Conservation (phyloP, 2,113 vertebrate species). For the Nipponia nippon region DNA sequence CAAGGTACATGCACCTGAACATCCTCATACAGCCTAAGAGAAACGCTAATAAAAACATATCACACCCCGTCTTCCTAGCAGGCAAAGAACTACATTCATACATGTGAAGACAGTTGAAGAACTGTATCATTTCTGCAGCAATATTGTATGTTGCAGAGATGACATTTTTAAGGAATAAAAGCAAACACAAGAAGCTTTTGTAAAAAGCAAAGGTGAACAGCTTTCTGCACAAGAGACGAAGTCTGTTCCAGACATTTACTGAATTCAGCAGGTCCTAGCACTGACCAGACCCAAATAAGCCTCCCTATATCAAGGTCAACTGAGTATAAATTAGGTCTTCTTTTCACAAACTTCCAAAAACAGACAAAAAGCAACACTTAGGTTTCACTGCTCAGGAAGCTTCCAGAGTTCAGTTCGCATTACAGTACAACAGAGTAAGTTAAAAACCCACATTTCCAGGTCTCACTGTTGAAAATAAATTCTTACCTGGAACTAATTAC, state of each 20-base stretch:
- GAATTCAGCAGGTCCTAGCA: not conserved
- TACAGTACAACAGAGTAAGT: not conserved
- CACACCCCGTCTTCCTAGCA: rapidly evolving
- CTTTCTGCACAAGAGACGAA: not conserved
- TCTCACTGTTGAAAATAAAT: not conserved
- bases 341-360: not conserved
- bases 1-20: rapidly evolving
- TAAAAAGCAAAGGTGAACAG: not conserved
- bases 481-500: not conserved
- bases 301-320: not conserved
- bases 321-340: not conserved
- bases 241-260: not conserved
- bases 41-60: rapidly evolving
- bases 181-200: not conserved
- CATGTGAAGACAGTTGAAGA: not conserved
- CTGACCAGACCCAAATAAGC: not conserved
- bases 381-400: not conserved
- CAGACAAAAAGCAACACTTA: not conserved
- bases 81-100: not conserved
- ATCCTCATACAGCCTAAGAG: not conserved
- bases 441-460: not conserved
- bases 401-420: not conserved
- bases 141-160: not conserved
- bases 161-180: not conserved
- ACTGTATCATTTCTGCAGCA: not conserved